Evolutionary conservation across 2,797 vertebrate species (phyloP).

Genomic region (Acanthiza pusilla): DNA sequence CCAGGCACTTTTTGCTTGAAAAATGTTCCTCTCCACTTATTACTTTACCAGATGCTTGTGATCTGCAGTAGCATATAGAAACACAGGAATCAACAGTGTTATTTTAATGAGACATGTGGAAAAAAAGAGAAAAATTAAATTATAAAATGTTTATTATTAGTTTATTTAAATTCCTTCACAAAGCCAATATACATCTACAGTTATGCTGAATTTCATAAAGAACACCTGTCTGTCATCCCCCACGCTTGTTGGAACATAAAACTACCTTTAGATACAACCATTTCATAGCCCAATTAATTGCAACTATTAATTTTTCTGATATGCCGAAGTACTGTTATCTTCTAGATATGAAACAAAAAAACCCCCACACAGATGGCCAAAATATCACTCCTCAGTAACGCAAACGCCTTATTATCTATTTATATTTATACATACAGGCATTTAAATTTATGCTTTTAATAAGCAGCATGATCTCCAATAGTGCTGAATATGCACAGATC

Average conservation of each 20-base stretch:
- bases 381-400: not conserved
- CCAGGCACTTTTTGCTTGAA: constrained; percentile 94
- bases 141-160: not conserved
- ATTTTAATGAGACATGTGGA: not conserved
- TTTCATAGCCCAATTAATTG: not conserved
- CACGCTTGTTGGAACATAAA: not conserved
- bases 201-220: not conserved
- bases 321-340: not conserved
- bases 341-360: not conserved
- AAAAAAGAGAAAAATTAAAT: not conserved
- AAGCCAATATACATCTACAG: not conserved
- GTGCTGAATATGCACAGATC: constrained; percentile 31
- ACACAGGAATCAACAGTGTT: constrained; percentile 41
- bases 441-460: not conserved
- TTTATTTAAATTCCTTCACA: not conserved
- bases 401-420: not conserved
- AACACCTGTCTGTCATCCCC: not conserved
- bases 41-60: constrained; percentile 83
- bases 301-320: not conserved
- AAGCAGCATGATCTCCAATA: constrained; percentile 23
- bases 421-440: not conserved
- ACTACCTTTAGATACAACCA: not conserved
- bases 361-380: not conserved
- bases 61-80: constrained; percentile 82
- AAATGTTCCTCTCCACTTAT: constrained; percentile 85